Base-by-base conservation (phyloP, 2,113 vertebrate genomes). In the Thalassoma bifasciatum region DNA sequence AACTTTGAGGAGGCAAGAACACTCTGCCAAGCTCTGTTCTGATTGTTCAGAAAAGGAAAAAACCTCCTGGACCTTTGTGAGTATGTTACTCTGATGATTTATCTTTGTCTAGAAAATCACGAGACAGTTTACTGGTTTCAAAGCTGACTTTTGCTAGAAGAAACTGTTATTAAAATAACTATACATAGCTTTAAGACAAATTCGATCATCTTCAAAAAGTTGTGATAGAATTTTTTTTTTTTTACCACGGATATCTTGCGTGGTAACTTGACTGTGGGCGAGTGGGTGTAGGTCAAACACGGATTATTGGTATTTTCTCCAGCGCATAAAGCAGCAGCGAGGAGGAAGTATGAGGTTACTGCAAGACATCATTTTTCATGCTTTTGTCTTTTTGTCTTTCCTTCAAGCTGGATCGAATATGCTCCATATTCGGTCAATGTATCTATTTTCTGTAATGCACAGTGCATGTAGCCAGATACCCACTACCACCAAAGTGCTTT, bases 391-490 rank as follows among this genome's bases (percentile, higher is more conserved):
- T 88, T 82, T 75, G 79, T 78, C 54, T 75, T 71, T 71, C 74
- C 62, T 56, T 37, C 34, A 0, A 24, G 51, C 50, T 66, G 51
- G 50, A 83, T 75, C 37, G 51, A 50, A 85, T 70, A 82, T 44
- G 69, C 65, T 59, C 30, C 14, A n/a, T 73, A 83, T 83, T 83
- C 54, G 62, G 47, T 86, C 82, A 86, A 92, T 89, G 85, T 72
- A 61, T 65, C 34, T 49, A 78, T 77, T 87, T 86, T 79, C 84
- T 78, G 69, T 81, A 62, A 77, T 59, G 62, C 67, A 47, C 72
- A 47, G 30, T 52, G 23, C 46, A 66, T 84, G 84, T 64, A 85
- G 88, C 68, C 46, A 58, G 70, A 90, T 75, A 86, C 38, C 44
- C n/a, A 36, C 22, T 68, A 36, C n/a, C 57, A 76, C 74, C 62